Evolutionary conservation across 2,113 vertebrate species (phyloP).

Genomic region (Varanus komodoensis): DNA sequence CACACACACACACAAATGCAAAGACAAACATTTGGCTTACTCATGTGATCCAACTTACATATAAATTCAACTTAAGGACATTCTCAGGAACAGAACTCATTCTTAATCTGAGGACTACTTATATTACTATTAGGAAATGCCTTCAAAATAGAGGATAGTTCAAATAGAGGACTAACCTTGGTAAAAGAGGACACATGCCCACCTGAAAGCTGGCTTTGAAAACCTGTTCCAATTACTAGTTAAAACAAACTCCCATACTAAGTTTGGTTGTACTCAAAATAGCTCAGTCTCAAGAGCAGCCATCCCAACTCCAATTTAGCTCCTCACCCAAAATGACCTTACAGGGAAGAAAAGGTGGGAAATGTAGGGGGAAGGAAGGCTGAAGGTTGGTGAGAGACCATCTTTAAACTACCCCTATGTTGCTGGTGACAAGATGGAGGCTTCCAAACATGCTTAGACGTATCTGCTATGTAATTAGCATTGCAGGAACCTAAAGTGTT

Average conservation of each 20-base stretch:
- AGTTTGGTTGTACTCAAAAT: not conserved
- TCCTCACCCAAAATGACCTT: not conserved
- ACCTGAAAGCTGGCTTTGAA: not conserved
- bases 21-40: no score
- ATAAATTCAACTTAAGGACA: no score
- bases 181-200: no score
- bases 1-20: no score
- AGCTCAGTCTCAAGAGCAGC: not conserved
- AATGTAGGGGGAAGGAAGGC: not conserved
- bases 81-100: no score
- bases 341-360: not conserved
- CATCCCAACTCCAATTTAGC: not conserved
- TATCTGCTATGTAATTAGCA: not conserved
- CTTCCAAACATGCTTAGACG: not conserved
- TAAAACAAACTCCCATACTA: not conserved
- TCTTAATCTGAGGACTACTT: no score
- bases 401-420: not conserved
- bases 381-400: not conserved
- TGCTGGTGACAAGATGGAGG: not conserved
- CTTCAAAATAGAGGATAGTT: no score
- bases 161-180: no score
- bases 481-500: not conserved
- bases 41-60: no score
- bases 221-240: not conserved
- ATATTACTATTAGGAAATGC: no score